Evolutionary conservation across 2,888 invertebrate genomes (phyloP), one percentile per base, ranked within the genome.

Genomic region (Ectobius pallidus): DNA sequence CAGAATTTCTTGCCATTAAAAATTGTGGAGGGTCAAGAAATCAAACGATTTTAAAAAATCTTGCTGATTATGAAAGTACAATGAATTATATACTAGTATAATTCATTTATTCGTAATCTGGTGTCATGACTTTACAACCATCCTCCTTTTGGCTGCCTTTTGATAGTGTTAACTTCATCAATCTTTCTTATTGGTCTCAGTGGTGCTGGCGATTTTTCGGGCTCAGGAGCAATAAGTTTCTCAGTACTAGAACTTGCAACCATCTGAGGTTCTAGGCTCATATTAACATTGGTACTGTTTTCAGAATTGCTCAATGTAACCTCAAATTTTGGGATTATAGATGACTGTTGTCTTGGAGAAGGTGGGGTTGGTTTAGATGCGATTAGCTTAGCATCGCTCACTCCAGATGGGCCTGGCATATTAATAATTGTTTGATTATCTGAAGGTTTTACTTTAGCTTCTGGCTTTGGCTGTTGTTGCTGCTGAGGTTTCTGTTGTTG

Each of bases 71-170:
- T 7, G 34, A 34, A 7, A 11, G 11, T 34, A 34, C 11, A 34
- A 7, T 34, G 6, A 34, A 34, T 11, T 34, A 34, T 34, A 7
- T 34, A 6, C 34, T 34, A 34, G 11, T 11, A 34, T 34, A 34
- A 34, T 34, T 34, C 34, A 34, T n/a, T n/a, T n/a, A n/a, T n/a
- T n/a, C n/a, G n/a, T n/a, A n/a, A n/a, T n/a, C n/a, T n/a, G n/a
- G n/a, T n/a, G n/a, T n/a, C n/a, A 34, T 61, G 30, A n/a, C 30
- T 25, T 75, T 84, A 89, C 27, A 90, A 83, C 89, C 90, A 90
- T 16, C 89, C 89, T 70, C 86, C 86, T 80, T 87, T 88, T 0
- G 86, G 87, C 76, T 87, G 87, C 72, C 86, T 80, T 78, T 85
- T 88, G 75, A 86, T 85, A 1, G 86, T 86, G 73, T 84, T 86